Evolutionary conservation across 2,888 invertebrate species (phyloP), one percentile per base, ranked within the genome.

Genomic region (Ctena decussata): DNA sequence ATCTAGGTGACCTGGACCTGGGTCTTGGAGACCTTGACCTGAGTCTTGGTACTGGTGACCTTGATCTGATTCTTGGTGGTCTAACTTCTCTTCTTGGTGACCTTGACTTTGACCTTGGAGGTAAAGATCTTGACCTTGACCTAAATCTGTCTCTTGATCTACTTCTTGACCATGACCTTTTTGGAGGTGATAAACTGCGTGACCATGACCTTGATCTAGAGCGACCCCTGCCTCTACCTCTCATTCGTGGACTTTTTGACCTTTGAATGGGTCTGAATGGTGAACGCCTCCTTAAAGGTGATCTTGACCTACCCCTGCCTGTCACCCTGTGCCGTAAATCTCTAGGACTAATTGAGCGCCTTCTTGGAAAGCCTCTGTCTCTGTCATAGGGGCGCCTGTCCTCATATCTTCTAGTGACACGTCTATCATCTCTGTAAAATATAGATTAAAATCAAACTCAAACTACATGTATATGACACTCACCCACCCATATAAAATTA

Each of bases 1-100:
- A 82, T 44, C 91, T 86, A 92, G 97, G 97, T 1, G 97, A 97
- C 72, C 97, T 96, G 0, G 97, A 97, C 0, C 97, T 96, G 70
- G 85, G 89, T 78, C 89, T 87, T 21, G 86, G 86, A 72, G 87
- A 86, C 73, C 84, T 87, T 53, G 86, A 78, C 27, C 89, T 82
- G 30, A 82, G 82, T 60, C 84, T 83, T 15, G 90, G 87, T 82
- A 91, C 90, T 73, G 91, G 89, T 46, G 91, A 92, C 65, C 84
- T 87, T 70, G 86, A 78, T 32, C 89, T 80, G n/a, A 80, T 75
- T 39, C 87, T 86, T 30, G 86, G 82, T 53, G 86, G 81, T 18
- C 79, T 75, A 18, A 71, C 70, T 76, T 78, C 85, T 24, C 88
- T 88, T 65, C 87, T 89, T 53, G 83, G 87, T 24, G 90, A 89